phyloP scores from a whole-genome alignment of 2,113 vertebrate genomes.

The Limanda limanda region DNA sequence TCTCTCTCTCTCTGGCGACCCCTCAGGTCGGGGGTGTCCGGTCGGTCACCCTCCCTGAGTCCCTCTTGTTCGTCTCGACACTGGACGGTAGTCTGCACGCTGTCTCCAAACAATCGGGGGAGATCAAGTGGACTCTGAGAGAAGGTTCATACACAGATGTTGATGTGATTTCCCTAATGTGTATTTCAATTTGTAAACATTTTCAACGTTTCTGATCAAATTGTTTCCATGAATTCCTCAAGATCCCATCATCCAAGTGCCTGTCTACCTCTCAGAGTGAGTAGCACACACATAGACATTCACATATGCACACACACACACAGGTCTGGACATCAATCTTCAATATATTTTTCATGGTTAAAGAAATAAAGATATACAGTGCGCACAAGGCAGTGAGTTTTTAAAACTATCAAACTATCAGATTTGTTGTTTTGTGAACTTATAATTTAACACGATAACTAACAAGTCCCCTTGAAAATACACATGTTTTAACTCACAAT shows the following conservation, averaged over 20 bases:
- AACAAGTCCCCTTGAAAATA: no score
- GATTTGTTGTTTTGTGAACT: no score
- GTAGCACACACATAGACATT: conserved; percentile 62
- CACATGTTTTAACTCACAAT: no score
- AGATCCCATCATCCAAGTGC: conserved; percentile 95
- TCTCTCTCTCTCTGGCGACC: background rate
- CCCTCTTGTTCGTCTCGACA: conserved; percentile 92
- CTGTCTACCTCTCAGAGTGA: conserved; percentile 91
- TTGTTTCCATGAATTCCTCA: conserved; percentile 50
- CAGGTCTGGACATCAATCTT: no score
- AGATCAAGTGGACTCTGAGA: conserved; percentile 93
- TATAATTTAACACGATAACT: no score
- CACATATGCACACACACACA: background rate
- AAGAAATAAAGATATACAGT: no score
- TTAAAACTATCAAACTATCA: no score
- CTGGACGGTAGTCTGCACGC: conserved; percentile 94
- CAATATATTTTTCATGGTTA: no score
- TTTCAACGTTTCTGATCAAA: background rate
- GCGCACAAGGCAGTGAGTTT: background rate
- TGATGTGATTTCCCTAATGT: background rate
- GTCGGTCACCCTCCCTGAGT: conserved; percentile 86
- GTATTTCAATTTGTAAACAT: no score
- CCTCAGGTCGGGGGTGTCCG: conserved; percentile 77
- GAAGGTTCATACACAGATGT: conserved; percentile 82
- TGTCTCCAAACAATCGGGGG: conserved; percentile 91